phyloP scores from a whole-genome alignment of 2,888 invertebrate species.

The Phyllotreta cruciferae region DNA sequence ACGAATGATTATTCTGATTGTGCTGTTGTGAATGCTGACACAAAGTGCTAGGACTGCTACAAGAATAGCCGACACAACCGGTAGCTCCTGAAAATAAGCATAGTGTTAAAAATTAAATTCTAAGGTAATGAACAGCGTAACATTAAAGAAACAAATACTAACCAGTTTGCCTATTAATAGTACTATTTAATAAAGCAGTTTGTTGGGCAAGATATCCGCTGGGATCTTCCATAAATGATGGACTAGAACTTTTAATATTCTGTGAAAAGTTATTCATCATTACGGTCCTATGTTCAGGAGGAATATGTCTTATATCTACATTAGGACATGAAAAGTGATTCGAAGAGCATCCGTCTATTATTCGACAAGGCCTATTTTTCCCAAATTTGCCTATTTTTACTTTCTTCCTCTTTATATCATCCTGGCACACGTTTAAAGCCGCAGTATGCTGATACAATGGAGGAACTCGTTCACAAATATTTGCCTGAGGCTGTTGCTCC shows the following conservation, averaged over 20 bases:
- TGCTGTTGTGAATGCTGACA: slow-evolving; percentile 46
- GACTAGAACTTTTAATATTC: slow-evolving; percentile 60
- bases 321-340: slow-evolving; percentile 64
- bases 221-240: slow-evolving; percentile 91
- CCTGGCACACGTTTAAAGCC: slow-evolving; percentile 64
- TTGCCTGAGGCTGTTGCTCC: slow-evolving; percentile 45
- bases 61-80: slow-evolving; percentile 53
- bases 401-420: slow-evolving; percentile 68
- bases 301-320: slow-evolving; percentile 67
- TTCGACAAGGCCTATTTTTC: slow-evolving; percentile 65
- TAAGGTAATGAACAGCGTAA: not conserved
- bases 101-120: not conserved
- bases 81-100: slow-evolving; percentile 48
- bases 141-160: slow-evolving; percentile 21
- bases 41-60: slow-evolving; percentile 53
- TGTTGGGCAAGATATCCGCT: slow-evolving; percentile 91
- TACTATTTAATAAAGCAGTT: slow-evolving; percentile 84
- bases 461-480: slow-evolving; percentile 73
- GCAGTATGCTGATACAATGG: slow-evolving; percentile 76
- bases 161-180: slow-evolving; percentile 73
- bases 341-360: slow-evolving; percentile 53
- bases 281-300: slow-evolving; percentile 58
- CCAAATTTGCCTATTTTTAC: slow-evolving; percentile 61
- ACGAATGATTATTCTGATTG: slow-evolving; percentile 46
- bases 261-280: slow-evolving; percentile 53